phyloP scores from a whole-genome alignment of 2,888 invertebrate species.

The Cheilosia grossa region DNA sequence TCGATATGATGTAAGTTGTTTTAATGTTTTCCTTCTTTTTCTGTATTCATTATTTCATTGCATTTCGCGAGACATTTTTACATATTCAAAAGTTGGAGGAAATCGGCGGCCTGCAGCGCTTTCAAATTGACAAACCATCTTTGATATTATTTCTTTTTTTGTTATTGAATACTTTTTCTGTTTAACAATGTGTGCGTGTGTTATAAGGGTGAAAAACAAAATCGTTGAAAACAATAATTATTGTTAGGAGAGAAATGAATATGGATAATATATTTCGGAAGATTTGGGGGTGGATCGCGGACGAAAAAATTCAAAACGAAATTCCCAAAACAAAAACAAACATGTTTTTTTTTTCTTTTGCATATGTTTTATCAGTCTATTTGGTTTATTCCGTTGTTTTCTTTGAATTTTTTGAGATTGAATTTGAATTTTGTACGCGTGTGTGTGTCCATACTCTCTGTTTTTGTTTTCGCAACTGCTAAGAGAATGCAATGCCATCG shows the following conservation, averaged over 20 bases:
- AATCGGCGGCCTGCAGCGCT: neutral
- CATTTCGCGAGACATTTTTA: constrained; percentile 2
- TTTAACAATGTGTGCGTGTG: neutral
- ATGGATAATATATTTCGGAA: constrained; percentile 1
- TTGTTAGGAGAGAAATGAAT: too few relatives aligned
- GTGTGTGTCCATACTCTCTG: constrained; percentile 30
- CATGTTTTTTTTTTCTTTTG: neutral
- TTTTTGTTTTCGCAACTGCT: constrained; percentile 30
- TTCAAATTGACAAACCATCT: constrained; percentile 26
- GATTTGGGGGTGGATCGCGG: neutral
- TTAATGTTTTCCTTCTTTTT: constrained; percentile 10
- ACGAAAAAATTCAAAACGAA: constrained; percentile 24
- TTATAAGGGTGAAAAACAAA: neutral
- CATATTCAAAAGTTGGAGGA: neutral
- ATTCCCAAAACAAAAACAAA: constrained; percentile 60
- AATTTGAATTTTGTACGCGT: neutral
- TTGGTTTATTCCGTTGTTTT: constrained; percentile 24
- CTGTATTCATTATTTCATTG: constrained; percentile 25
- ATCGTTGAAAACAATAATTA: constrained; percentile 1
- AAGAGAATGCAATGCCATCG: neutral
- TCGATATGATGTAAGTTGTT: constrained; percentile 73
- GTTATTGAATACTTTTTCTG: constrained; percentile 10
- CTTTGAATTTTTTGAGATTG: neutral
- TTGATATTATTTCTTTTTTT: neutral
- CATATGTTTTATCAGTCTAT: neutral